Percentiles rank a stretch among this genome's conserved stretches.
Evolutionary conservation across 2,797 vertebrate species (phyloP).

Genomic region (Pteropus rufus): DNA sequence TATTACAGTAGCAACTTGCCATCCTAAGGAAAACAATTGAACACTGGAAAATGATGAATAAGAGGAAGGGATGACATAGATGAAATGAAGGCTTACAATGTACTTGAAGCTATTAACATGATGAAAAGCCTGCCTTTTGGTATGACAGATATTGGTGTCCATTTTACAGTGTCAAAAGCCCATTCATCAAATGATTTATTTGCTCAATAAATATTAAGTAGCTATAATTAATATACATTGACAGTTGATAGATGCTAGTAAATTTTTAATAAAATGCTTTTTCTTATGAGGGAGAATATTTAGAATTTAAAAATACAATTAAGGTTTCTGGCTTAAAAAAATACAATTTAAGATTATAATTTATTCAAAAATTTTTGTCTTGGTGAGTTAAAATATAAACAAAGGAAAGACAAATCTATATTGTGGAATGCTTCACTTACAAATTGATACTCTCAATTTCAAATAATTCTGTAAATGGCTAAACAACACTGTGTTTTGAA

Average conservation of each 20-base stretch:
- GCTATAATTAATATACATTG: background rate
- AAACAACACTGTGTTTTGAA: background rate
- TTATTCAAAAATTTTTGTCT: background rate
- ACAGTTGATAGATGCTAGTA: background rate
- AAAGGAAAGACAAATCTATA: background rate
- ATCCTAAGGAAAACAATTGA: constrained; percentile 53
- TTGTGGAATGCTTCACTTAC: background rate
- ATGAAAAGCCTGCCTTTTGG: constrained; percentile 40
- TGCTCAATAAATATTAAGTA: constrained; percentile 27
- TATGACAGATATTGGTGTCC: background rate
- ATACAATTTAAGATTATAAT: background rate
- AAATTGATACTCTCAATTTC: background rate
- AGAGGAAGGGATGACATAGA: background rate
- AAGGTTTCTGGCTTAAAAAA: background rate
- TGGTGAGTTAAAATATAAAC: background rate
- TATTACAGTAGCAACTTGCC: constrained; percentile 1
- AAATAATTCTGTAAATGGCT: background rate
- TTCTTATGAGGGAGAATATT: background rate
- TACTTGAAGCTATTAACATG: constrained; percentile 33
- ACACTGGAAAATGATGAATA: constrained; percentile 37
- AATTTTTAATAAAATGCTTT: background rate
- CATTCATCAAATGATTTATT: background rate
- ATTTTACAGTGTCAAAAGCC: constrained; percentile 5
- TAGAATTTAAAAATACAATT: background rate
- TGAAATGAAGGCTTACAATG: background rate